phyloP scores from a whole-genome alignment of 2,113 vertebrate species.

The Chamaetylas fuelleborni region DNA sequence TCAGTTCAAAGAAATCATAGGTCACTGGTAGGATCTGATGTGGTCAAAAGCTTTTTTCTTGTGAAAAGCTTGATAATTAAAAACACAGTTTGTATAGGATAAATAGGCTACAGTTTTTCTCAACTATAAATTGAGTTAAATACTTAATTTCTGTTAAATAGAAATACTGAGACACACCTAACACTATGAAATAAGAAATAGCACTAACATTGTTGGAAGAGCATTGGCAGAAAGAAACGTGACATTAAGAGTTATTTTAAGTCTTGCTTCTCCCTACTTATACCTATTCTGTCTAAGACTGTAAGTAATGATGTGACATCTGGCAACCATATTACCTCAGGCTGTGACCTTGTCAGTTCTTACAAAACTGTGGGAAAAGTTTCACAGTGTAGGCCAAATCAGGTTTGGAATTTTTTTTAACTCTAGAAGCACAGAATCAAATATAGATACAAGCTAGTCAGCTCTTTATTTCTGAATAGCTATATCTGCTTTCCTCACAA shows the following conservation, averaged over 20 bases:
- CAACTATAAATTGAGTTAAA: neutral
- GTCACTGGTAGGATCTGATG: neutral
- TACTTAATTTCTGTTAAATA: neutral
- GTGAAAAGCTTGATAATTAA: constrained; percentile 13
- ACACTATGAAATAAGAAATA: neutral
- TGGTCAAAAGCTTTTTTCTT: neutral
- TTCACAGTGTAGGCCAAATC: neutral
- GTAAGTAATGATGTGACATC: constrained; percentile 53
- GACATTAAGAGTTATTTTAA: constrained; percentile 28
- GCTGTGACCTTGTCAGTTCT: constrained; percentile 40
- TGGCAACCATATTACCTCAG: constrained; percentile 49
- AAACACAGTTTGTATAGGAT: neutral
- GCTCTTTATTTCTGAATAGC: neutral
- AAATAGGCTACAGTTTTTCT: neutral
- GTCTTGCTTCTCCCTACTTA: neutral
- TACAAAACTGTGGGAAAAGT: constrained; percentile 31
- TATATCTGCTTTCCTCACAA: neutral
- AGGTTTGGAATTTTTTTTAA: neutral
- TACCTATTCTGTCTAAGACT: constrained; percentile 24
- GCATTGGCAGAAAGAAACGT: neutral
- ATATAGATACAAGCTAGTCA: constrained; percentile 3
- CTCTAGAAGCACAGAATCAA: constrained; percentile 12
- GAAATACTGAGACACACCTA: neutral
- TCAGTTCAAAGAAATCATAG: constrained; percentile 4
- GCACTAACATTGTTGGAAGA: neutral